Conservation (phyloP, 2,797 vertebrate genomes). For the Podarcis siculus region DNA sequence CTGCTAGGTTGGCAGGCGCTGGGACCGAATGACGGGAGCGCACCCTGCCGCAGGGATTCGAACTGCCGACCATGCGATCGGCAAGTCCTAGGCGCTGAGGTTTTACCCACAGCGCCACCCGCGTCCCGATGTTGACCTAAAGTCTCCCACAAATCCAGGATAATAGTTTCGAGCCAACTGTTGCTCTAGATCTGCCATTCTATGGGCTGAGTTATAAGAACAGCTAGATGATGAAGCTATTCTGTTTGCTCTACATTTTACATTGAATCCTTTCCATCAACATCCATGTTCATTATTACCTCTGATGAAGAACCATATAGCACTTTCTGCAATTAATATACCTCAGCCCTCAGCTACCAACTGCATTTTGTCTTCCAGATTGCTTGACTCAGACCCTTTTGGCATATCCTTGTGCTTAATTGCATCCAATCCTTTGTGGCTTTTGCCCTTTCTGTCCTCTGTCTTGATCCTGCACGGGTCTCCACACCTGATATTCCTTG, state of each 20-base stretch:
- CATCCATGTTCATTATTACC: background rate
- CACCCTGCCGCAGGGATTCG: too few relatives aligned
- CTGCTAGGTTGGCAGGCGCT: too few relatives aligned
- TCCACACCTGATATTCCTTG: background rate
- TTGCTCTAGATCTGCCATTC: background rate
- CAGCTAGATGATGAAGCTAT: background rate
- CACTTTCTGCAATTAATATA: background rate
- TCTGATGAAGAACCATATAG: background rate
- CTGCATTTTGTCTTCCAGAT: background rate
- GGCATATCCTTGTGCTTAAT: background rate
- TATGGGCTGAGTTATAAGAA: background rate
- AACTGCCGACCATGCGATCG: too few relatives aligned
- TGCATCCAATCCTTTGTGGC: background rate
- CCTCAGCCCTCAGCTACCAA: background rate
- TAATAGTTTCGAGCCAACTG: background rate
- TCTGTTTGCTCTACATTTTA: background rate
- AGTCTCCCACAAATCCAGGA: background rate
- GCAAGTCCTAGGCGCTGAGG: too few relatives aligned
- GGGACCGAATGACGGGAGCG: too few relatives aligned
- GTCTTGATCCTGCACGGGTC: background rate
- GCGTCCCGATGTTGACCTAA: background rate
- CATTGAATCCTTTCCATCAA: background rate
- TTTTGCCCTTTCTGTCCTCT: background rate
- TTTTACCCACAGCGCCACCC: too few relatives aligned
- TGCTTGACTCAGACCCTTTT: background rate